Conservation (phyloP, 2,113 vertebrate genomes). For the Caracal caracal region DNA sequence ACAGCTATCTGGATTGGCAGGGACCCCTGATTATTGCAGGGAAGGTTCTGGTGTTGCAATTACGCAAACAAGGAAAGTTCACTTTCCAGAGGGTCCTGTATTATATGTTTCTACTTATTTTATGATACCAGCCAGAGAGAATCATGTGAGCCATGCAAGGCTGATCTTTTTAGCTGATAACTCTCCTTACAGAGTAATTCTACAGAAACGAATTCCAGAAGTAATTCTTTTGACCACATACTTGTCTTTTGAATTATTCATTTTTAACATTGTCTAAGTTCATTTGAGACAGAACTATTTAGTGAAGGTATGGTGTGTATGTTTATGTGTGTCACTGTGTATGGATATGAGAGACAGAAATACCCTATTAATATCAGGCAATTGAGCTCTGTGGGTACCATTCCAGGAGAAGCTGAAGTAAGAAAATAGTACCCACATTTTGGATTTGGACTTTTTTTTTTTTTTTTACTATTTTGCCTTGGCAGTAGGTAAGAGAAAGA, state of each 20-base stretch:
- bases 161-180: not conserved
- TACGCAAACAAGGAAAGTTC: not conserved
- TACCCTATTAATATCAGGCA: not conserved
- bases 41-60: not conserved
- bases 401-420: not conserved
- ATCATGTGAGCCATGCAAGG: not conserved
- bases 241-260: not conserved
- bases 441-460: not conserved
- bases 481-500: not conserved
- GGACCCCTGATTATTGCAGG: not conserved
- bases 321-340: not conserved
- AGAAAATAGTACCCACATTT: not conserved
- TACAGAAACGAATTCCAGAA: not conserved
- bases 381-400: not conserved
- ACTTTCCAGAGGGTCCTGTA: not conserved
- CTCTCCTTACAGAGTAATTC: not conserved
- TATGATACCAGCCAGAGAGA: not conserved
- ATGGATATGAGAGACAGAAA: not conserved
- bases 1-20: not conserved
- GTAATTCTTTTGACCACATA: not conserved
- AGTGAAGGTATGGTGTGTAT: not conserved
- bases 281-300: not conserved
- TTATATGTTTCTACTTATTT: not conserved
- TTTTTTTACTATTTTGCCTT: not conserved
- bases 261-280: not conserved